These are phyloP conservation scores for Oasisia sp. DNA, from an alignment of 2,888 invertebrate genomes.

Conservation along the genomic window DNA sequence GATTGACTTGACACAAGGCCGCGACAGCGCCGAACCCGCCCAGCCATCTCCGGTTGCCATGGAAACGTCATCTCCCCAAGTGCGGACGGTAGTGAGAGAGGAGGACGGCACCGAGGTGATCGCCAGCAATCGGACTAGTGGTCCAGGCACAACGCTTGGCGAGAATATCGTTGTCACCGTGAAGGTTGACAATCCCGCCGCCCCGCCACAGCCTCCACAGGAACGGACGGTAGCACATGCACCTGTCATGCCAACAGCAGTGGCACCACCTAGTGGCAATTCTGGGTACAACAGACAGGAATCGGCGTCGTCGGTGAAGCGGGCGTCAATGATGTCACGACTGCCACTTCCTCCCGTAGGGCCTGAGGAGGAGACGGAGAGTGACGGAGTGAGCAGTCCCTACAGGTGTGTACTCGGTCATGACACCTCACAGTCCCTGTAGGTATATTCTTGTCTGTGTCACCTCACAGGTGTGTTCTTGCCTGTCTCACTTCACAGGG, in stretches of 20 bases:
- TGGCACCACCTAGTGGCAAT: background rate
- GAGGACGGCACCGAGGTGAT: background rate
- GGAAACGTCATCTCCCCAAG: background rate
- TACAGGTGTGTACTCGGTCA: background rate
- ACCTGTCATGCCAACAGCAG: background rate
- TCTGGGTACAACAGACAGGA: constrained; percentile 49
- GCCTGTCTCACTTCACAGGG: background rate
- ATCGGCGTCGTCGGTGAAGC: constrained; percentile 69
- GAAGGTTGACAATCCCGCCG: constrained; percentile 17
- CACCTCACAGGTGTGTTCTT: background rate
- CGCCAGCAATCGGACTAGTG: constrained; percentile 10
- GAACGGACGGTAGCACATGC: background rate
- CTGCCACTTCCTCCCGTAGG: constrained; percentile 88
- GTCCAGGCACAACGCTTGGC: background rate
- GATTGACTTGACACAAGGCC: background rate
- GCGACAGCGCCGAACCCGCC: background rate
- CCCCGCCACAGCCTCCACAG: background rate
- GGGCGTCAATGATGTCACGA: constrained; percentile 75
- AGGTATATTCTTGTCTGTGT: background rate
- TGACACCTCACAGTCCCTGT: too few relatives aligned
- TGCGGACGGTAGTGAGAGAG: background rate
- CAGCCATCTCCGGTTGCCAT: background rate
- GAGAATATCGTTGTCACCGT: constrained; percentile 24
- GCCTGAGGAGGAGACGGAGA: constrained; percentile 49
- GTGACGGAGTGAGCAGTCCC: background rate